Percentiles rank a stretch among this genome's conserved stretches.
These are phyloP conservation scores for Cecropterus lyciades DNA, from an alignment of 1,140 invertebrate genomes.

Conservation along the genomic window DNA sequence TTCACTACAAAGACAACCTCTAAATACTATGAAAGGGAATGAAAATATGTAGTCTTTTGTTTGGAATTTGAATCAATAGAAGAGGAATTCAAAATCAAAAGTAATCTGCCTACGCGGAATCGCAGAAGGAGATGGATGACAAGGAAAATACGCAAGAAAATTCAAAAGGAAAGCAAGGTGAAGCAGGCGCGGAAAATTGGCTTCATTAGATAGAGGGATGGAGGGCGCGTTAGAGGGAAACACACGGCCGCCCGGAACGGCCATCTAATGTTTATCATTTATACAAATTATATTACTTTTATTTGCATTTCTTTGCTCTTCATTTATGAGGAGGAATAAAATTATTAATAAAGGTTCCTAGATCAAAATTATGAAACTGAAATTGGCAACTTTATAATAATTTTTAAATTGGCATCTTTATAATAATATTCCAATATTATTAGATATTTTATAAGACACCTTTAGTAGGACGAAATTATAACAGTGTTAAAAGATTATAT, in stretches of 20 bases:
- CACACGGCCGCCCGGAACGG: slow-evolving; percentile 36
- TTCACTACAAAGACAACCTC: neutral
- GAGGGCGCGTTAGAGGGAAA: slow-evolving; percentile 50
- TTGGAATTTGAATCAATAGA: slow-evolving; percentile 67
- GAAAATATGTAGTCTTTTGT: slow-evolving; percentile 46
- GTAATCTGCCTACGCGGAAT: slow-evolving; percentile 76
- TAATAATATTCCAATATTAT: too few species aligned
- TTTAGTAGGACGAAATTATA: too few species aligned
- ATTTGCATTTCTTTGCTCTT: too few species aligned
- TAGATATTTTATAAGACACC: too few species aligned
- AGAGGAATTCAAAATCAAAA: slow-evolving; percentile 77
- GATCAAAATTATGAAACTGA: too few species aligned
- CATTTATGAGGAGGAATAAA: too few species aligned
- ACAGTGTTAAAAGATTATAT: too few species aligned
- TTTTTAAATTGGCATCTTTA: too few species aligned
- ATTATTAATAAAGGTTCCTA: too few species aligned
- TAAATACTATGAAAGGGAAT: slow-evolving; percentile 2
- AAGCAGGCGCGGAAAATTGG: slow-evolving; percentile 76
- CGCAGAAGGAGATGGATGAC: slow-evolving; percentile 78
- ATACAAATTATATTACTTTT: neutral
- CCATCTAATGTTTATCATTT: slow-evolving; percentile 7
- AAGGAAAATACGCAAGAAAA: slow-evolving; percentile 80
- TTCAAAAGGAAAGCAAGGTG: slow-evolving; percentile 79
- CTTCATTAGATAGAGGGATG: slow-evolving; percentile 77
- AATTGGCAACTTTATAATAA: too few species aligned